Conservation (phyloP, 1,140 invertebrate genomes). For the Eumeta japonica region DNA sequence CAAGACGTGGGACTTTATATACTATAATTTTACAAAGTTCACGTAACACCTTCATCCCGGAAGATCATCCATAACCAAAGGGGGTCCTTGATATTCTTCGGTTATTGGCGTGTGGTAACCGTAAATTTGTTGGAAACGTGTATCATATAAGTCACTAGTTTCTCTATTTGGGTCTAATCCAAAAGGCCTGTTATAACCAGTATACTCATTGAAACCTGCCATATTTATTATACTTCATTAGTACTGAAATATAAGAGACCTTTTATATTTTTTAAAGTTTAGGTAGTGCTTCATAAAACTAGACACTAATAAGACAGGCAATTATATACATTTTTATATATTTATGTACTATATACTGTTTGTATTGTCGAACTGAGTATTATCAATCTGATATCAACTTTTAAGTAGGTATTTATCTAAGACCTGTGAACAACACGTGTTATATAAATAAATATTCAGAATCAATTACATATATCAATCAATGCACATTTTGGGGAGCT, state of each 20-base stretch:
- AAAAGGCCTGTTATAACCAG: conserved; percentile 41
- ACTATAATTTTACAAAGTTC: no score
- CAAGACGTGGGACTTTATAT: no score
- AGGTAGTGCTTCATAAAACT: not conserved
- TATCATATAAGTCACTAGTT: conserved; percentile 48
- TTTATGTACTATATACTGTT: no score
- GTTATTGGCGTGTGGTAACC: conserved; percentile 48
- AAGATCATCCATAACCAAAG: conserved; percentile 49
- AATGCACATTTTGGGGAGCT: no score
- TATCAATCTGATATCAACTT: no score
- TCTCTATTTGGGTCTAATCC: conserved; percentile 46
- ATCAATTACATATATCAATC: no score
- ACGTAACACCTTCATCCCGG: no score
- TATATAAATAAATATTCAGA: no score
- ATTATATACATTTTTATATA: no score
- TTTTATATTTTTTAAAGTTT: conserved; percentile 6
- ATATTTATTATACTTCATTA: conserved; percentile 17
- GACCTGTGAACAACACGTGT: no score
- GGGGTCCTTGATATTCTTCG: conserved; percentile 47
- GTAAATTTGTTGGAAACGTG: conserved; percentile 49
- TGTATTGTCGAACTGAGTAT: no score
- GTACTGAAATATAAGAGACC: not conserved
- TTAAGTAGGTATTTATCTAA: no score
- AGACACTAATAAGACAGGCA: conserved; percentile 1
- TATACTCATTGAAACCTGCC: conserved; percentile 53